These are phyloP conservation scores for Drosophila punjabiensis DNA, from an alignment of 1,140 invertebrate genomes.

Conservation along the genomic window DNA sequence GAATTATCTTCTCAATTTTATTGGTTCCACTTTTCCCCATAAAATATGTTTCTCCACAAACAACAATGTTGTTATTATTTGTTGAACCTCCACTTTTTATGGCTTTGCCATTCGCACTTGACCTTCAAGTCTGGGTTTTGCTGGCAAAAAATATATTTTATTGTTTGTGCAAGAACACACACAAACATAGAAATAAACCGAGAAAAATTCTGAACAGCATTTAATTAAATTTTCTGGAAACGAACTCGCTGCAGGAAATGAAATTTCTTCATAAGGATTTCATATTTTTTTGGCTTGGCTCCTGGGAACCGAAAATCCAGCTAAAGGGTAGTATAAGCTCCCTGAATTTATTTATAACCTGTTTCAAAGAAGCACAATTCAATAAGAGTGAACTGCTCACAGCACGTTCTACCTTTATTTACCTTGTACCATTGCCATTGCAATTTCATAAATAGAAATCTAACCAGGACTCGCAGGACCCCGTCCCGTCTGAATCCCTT, in stretches of 20 bases:
- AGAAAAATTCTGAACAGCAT: constrained; percentile 33
- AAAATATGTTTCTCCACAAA: not conserved
- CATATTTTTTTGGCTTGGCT: constrained; percentile 1
- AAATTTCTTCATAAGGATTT: constrained; percentile 40
- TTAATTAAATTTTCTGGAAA: constrained; percentile 63
- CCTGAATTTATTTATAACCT: constrained; percentile 31
- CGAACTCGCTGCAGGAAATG: constrained; percentile 40
- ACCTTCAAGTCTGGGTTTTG: constrained; percentile 22
- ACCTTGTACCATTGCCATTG: constrained; percentile 12
- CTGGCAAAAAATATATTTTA: constrained; percentile 12
- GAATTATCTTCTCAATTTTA: not conserved
- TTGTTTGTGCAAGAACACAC: constrained; percentile 21
- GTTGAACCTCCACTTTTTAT: constrained; percentile 16
- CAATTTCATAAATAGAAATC: constrained; percentile 30
- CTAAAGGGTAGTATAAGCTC: not conserved
- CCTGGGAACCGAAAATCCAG: constrained; percentile 16
- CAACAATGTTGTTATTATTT: constrained; percentile 9
- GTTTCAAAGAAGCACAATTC: constrained; percentile 32
- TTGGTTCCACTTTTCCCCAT: not conserved
- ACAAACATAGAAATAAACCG: constrained; percentile 26
- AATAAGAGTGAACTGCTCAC: constrained; percentile 14
- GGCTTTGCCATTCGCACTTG: constrained; percentile 34
- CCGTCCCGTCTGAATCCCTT: not conserved
- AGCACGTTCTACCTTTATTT: constrained; percentile 20
- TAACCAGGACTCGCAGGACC: not conserved